These are phyloP conservation scores for Triplophysa rosa DNA, from an alignment of 2,113 vertebrate species.

Conservation along the genomic window DNA sequence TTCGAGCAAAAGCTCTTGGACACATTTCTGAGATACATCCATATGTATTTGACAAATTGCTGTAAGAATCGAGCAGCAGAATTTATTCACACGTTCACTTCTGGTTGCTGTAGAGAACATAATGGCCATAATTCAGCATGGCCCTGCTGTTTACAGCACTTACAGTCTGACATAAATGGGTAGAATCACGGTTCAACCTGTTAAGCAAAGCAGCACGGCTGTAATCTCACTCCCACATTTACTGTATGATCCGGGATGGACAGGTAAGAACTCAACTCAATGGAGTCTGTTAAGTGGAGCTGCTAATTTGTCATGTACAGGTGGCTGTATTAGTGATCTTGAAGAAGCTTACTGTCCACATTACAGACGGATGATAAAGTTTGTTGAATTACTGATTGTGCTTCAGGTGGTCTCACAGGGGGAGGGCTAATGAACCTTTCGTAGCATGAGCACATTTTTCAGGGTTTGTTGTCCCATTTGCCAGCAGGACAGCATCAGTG, in stretches of 20 bases:
- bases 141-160: neutral
- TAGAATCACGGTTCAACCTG: neutral
- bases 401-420: conserved; percentile 58
- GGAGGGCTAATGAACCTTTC: conserved; percentile 63
- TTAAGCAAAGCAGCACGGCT: neutral
- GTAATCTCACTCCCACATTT: neutral
- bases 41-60: no score
- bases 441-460: conserved; percentile 61
- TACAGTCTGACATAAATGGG: neutral
- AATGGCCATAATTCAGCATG: neutral
- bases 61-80: neutral
- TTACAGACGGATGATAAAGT: neutral
- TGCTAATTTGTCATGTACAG: neutral
- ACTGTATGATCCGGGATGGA: neutral
- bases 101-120: neutral
- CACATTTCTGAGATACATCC: no score
- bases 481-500: conserved; percentile 70
- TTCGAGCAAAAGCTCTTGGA: no score
- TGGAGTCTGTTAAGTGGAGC: neutral
- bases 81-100: neutral
- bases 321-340: neutral
- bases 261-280: neutral
- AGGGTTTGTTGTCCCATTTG: conserved; percentile 64
- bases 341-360: conserved; percentile 5
- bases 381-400: conserved; percentile 54